phyloP scores from a whole-genome alignment of 2,888 invertebrate species.

The Lysandra coridon region DNA sequence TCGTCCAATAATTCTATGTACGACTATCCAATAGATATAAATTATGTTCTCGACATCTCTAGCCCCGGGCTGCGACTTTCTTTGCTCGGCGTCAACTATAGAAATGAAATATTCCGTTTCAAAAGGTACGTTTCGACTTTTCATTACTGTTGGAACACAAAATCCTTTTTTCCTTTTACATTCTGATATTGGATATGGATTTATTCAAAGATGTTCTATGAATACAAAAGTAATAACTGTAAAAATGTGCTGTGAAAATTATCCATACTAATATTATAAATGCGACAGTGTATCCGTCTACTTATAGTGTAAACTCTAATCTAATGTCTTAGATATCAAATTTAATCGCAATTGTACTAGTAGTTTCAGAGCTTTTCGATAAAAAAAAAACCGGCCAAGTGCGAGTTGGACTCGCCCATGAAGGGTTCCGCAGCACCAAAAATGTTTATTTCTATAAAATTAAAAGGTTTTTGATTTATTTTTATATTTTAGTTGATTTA shows the following conservation, averaged over 20 bases:
- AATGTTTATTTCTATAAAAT: too few species aligned
- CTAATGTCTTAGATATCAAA: too few species aligned
- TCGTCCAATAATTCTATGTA: background rate
- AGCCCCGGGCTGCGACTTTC: background rate
- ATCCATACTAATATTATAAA: too few species aligned
- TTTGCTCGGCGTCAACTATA: slow-evolving; percentile 19
- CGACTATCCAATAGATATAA: slow-evolving; percentile 11
- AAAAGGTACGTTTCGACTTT: slow-evolving; percentile 5
- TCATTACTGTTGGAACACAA: background rate
- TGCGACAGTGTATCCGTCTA: too few species aligned
- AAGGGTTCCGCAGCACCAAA: too few species aligned
- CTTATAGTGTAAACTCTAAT: too few species aligned
- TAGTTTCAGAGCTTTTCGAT: too few species aligned
- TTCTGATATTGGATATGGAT: slow-evolving; percentile 24
- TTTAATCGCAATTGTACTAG: too few species aligned
- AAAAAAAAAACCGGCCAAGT: too few species aligned
- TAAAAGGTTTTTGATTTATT: too few species aligned
- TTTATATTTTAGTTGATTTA: too few species aligned
- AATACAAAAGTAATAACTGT: slow-evolving; percentile 17
- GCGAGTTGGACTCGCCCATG: too few species aligned
- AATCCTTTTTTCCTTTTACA: slow-evolving; percentile 18
- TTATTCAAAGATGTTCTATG: slow-evolving; percentile 18
- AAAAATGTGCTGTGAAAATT: background rate
- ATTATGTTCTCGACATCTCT: slow-evolving; percentile 10
- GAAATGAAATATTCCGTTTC: slow-evolving; percentile 30